A percentile compares a stretch with the other conserved stretches of the same genome.
These are phyloP conservation scores for Xestia rhomboidea DNA, from an alignment of 2,888 invertebrate genomes.

Conservation along the genomic window DNA sequence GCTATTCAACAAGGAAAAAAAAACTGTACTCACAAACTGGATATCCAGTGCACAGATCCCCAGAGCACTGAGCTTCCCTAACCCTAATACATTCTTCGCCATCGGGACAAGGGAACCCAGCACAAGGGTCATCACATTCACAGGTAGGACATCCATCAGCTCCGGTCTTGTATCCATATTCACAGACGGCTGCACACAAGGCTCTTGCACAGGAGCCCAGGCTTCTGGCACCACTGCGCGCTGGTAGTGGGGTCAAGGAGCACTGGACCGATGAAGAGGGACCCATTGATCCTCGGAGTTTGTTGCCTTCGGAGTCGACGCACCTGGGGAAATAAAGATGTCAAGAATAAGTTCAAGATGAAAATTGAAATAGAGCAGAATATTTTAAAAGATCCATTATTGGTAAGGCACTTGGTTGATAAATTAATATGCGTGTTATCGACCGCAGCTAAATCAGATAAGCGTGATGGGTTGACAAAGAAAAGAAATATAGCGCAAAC, in stretches of 20 bases:
- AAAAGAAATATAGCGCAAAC: neutral
- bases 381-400: neutral
- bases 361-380: neutral
- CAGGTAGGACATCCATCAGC: constrained; percentile 94
- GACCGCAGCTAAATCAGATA: neutral
- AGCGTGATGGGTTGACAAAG: neutral
- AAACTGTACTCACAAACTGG: constrained; percentile 92
- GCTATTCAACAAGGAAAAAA: neutral
- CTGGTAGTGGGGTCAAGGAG: constrained; percentile 79
- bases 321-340: constrained; percentile 85
- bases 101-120: constrained; percentile 93
- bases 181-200: constrained; percentile 95
- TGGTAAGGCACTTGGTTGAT: neutral
- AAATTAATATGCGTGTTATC: neutral
- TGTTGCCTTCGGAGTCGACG: constrained; percentile 94
- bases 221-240: constrained; percentile 88
- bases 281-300: constrained; percentile 95
- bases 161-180: constrained; percentile 94
- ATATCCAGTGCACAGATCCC: constrained; percentile 93
- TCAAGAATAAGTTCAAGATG: neutral
- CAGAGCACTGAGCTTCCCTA: constrained; percentile 92
- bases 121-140: constrained; percentile 96
- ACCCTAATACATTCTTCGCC: constrained; percentile 94
- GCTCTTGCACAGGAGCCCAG: constrained; percentile 92
- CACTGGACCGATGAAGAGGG: constrained; percentile 93